Evolutionary conservation across 2,888 invertebrate genomes (phyloP).

Genomic region (Polymixis flavicincta): DNA sequence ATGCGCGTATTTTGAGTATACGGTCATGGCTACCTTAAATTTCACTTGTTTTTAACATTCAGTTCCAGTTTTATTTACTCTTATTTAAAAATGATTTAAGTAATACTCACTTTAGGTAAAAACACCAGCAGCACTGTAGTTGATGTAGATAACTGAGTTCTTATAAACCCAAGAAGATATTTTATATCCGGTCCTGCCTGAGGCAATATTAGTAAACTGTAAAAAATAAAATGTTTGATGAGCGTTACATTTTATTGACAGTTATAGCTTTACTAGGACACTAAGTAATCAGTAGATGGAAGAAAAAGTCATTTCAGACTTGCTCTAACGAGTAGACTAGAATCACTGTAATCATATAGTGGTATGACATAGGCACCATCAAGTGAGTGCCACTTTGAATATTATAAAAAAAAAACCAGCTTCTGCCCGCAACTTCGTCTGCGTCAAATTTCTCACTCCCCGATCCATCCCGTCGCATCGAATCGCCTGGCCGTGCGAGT

Average conservation of each 20-base stretch:
- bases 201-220: slow-evolving; percentile 96
- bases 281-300: neutral
- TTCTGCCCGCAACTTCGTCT: too few species aligned
- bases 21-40: too few species aligned
- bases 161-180: slow-evolving; percentile 97
- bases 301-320: neutral
- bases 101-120: slow-evolving; percentile 92
- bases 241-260: too few species aligned
- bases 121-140: slow-evolving; percentile 96
- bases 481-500: too few species aligned
- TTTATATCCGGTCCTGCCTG: slow-evolving; percentile 97
- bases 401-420: too few species aligned
- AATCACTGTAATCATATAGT: neutral
- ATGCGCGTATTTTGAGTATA: too few species aligned
- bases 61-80: neutral
- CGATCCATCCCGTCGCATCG: too few species aligned
- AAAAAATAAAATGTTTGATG: slow-evolving; percentile 68
- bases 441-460: too few species aligned
- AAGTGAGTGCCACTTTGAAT: too few species aligned
- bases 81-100: neutral
- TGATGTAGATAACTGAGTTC: slow-evolving; percentile 97
- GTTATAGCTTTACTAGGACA: neutral
- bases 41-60: neutral
- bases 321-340: neutral
- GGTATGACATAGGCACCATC: too few species aligned